Evolutionary conservation across 92 coral and sea anemone genomes (phyloP).

Genomic region (Actinernus sp.): DNA sequence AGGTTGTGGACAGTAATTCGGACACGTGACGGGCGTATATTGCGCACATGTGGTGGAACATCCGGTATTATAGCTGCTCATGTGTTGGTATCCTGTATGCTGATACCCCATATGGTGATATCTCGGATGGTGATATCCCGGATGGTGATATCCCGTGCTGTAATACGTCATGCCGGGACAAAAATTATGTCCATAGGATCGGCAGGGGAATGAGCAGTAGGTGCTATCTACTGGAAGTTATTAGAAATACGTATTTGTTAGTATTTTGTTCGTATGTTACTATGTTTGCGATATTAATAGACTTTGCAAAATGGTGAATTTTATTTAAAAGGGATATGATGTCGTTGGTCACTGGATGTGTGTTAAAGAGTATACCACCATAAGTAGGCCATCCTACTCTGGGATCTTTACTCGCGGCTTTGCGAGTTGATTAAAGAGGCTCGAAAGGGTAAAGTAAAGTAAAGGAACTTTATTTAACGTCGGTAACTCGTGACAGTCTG

Average conservation of each 20-base stretch:
- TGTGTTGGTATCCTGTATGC: constrained; percentile 13
- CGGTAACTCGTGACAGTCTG: no score
- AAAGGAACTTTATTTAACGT: no score
- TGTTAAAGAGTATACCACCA: no score
- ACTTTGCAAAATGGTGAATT: no score
- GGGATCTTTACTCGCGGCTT: no score
- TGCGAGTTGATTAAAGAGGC: no score
- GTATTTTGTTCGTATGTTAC: background rate
- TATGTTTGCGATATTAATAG: no score
- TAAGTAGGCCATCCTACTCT: no score
- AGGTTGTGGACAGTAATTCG: constrained; percentile 13
- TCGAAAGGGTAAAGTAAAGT: no score
- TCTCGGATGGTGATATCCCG: constrained; percentile 15
- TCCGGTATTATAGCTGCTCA: constrained; percentile 4
- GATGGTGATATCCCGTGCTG: constrained; percentile 13
- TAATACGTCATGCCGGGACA: constrained; percentile 13
- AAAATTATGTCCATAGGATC: background rate
- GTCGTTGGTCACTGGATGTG: no score
- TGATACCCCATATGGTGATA: constrained; percentile 14
- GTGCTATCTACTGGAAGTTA: constrained; percentile 4
- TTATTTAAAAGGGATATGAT: no score
- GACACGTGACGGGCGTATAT: constrained; percentile 20
- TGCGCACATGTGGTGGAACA: constrained; percentile 26
- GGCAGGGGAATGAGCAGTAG: constrained; percentile 32
- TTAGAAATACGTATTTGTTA: background rate